A percentile compares a stretch with the other conserved stretches of the same genome.
Evolutionary conservation across 2,888 invertebrate genomes (phyloP).

Genomic region (Griposia aprilina): DNA sequence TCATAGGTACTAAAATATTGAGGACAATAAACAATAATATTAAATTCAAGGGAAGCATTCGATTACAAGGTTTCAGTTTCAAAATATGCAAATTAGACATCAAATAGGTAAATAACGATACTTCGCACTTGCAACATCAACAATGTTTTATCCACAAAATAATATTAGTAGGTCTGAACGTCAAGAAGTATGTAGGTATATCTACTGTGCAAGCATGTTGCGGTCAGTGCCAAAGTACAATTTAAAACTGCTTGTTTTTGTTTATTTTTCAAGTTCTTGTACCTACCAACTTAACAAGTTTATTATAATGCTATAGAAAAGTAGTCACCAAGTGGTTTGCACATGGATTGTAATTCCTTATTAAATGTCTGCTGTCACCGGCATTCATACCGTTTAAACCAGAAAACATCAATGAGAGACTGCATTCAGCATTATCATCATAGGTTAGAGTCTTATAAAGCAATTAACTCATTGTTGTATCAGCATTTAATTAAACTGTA

Average conservation of each 20-base stretch:
- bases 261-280: not conserved
- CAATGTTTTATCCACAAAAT: not conserved
- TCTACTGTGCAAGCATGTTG: constrained; percentile 11
- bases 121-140: constrained; percentile 17
- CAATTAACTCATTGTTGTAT: too few species aligned
- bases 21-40: not conserved
- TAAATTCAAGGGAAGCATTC: not conserved
- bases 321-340: not conserved
- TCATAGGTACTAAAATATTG: not conserved
- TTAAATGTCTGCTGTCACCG: not conserved
- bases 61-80: constrained; percentile 1
- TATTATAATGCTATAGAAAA: not conserved
- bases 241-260: constrained; percentile 8
- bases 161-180: not conserved
- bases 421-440: not conserved
- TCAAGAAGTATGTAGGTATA: not conserved
- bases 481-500: too few species aligned
- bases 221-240: constrained; percentile 9
- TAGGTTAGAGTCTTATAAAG: too few species aligned
- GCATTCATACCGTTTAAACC: not conserved
- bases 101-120: not conserved
- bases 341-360: not conserved
- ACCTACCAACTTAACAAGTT: not conserved
- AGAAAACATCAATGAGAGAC: not conserved
- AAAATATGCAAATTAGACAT: not conserved